Base-by-base conservation (phyloP, 2,113 vertebrate genomes). In the Pavo muticus region DNA sequence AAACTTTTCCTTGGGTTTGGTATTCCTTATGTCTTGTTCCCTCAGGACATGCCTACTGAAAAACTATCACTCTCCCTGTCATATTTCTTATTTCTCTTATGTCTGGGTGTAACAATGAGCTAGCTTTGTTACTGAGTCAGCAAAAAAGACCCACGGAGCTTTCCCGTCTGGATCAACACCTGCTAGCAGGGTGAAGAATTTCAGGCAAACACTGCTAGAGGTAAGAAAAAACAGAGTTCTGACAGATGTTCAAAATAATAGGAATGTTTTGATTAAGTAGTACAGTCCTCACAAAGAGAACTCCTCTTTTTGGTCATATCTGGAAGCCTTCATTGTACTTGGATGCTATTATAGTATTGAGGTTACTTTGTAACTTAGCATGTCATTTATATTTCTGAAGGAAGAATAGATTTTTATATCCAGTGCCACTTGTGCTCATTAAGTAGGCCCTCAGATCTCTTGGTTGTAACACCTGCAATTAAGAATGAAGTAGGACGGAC, bases 161-260 rank as follows among this genome's bases (percentile, higher is more conserved):
- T 94, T 87, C 52, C 60, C 56, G 56, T 64, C 29, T 88, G 72
- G 64, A 93, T 73, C 75, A 91, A 83, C 87, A 93, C 72, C 75
- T 88, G 60, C 21, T 60, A 93, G 45, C 40, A 86, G 32, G 42
- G 42, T 84, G 80, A 64, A 17, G 72, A 90, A 86, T 86, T 50
- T 93, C 76, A 73, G 63, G 45, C 37, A 87, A 92, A 65, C 24
- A 56, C 2, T 4, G 4, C 40, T 50, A 80, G 39, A 88, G 29
- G 60, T 80, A 86, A 83, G 79, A 91, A 79, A n/a, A 82, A 87
- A 60, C 35, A 30, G 8, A 32, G 9, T 83, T 85, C n/a, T 79
- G 50, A 61, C 9, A 57, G 54, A 68, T 50, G 18, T 40, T 75
- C 63, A 48, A 45, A 76, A 81, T 78, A 82, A 71, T 79, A 68